phyloP scores from a whole-genome alignment of 1,140 invertebrate species.

The Acromyrmex echinatior region DNA sequence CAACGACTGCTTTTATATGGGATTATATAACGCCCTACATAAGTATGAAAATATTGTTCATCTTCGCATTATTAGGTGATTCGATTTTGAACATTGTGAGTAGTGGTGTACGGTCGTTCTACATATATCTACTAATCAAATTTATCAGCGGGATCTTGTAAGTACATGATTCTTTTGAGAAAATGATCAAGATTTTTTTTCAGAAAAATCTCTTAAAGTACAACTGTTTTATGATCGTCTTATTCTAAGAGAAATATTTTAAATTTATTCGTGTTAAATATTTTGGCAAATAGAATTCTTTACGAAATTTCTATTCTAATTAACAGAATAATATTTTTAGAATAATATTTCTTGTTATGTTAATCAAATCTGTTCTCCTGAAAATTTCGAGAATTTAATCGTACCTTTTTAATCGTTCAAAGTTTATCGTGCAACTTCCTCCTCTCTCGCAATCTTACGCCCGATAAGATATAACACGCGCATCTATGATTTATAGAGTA shows the following conservation, averaged over 20 bases:
- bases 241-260: background rate
- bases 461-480: constrained; percentile 39
- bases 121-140: constrained; percentile 87
- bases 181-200: background rate
- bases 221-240: background rate
- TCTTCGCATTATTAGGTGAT: constrained; percentile 87
- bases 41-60: constrained; percentile 85
- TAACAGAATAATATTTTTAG: background rate
- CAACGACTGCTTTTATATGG: constrained; percentile 88
- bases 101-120: constrained; percentile 86
- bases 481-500: constrained; percentile 75
- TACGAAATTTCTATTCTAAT: constrained; percentile 11
- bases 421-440: constrained; percentile 10
- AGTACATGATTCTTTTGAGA: constrained; percentile 75
- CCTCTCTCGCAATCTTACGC: constrained; percentile 19
- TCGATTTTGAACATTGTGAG: constrained; percentile 86
- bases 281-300: background rate
- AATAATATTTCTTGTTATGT: background rate
- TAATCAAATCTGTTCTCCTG: background rate
- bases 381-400: background rate
- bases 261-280: background rate
- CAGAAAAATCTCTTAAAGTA: background rate
- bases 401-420: background rate
- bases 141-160: constrained; percentile 88
- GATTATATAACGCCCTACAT: constrained; percentile 86